phyloP scores from a whole-genome alignment of 2,797 vertebrate species.

The Chaetodon trifasciatus region DNA sequence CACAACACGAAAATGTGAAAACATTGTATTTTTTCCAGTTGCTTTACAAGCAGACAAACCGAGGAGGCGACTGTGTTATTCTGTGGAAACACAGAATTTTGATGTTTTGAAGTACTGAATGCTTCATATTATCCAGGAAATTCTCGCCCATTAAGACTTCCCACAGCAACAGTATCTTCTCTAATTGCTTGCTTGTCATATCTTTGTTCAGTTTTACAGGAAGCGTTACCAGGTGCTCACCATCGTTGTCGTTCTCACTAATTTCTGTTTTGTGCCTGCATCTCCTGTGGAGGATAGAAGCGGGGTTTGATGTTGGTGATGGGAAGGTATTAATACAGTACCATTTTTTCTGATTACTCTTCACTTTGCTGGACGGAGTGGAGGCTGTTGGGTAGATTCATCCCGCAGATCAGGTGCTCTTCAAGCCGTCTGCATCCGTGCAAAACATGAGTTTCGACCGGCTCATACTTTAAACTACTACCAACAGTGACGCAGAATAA shows the following conservation, averaged over 20 bases:
- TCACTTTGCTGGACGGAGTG: slow-evolving; percentile 78
- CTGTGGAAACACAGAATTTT: slow-evolving; percentile 10
- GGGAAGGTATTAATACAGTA: slow-evolving; percentile 14
- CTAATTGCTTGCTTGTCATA: slow-evolving; percentile 1
- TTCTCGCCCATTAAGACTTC: slow-evolving; percentile 15
- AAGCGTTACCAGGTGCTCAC: slow-evolving; percentile 65
- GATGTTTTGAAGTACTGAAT: slow-evolving; percentile 28
- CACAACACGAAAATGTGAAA: slow-evolving; percentile 48
- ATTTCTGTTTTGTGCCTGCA: slow-evolving; percentile 47
- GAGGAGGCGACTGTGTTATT: not conserved
- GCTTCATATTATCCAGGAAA: slow-evolving; percentile 33
- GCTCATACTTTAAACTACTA: slow-evolving; percentile 11
- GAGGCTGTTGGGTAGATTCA: slow-evolving; percentile 38
- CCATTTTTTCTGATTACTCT: slow-evolving; percentile 19
- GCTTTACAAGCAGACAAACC: slow-evolving; percentile 16
- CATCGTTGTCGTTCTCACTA: not conserved
- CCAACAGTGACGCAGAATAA: slow-evolving; percentile 13
- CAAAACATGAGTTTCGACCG: not conserved
- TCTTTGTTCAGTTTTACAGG: slow-evolving; percentile 42
- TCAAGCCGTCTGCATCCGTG: slow-evolving; percentile 14
- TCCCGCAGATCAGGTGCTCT: slow-evolving; percentile 14
- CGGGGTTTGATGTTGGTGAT: slow-evolving; percentile 35
- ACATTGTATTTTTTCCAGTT: not conserved
- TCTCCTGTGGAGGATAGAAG: slow-evolving; percentile 24
- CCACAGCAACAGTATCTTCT: slow-evolving; percentile 18